Conservation (phyloP, 2,888 invertebrate species). For the Drosophila vallismaia region DNA sequence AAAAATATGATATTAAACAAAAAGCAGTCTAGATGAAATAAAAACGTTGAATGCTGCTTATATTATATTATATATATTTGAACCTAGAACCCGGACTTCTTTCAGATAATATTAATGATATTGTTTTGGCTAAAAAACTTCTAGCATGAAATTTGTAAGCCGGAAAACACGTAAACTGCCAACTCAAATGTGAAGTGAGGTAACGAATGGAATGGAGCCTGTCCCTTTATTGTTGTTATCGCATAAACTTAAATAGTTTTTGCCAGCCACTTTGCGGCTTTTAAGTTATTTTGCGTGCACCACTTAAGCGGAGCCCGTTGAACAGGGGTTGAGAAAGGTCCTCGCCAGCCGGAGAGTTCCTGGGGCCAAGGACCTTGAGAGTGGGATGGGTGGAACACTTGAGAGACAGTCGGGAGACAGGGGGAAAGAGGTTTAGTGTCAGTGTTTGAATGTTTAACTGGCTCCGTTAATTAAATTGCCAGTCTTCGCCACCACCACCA, state of each 20-base stretch:
- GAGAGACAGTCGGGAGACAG: constrained; percentile 10
- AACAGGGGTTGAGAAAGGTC: constrained; percentile 31
- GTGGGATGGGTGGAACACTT: constrained; percentile 8
- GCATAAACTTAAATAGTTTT: constrained; percentile 77
- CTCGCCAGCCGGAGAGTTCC: constrained; percentile 9
- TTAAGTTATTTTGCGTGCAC: constrained; percentile 78
- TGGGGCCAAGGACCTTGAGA: constrained; percentile 31
- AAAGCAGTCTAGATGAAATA: no score
- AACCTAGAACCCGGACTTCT: neutral
- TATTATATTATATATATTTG: no score
- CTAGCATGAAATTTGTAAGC: neutral
- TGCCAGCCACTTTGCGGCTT: constrained; percentile 80
- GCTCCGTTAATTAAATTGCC: constrained; percentile 61
- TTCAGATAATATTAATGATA: neutral
- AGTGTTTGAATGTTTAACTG: constrained; percentile 51
- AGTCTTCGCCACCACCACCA: constrained; percentile 10
- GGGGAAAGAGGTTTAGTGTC: constrained; percentile 31
- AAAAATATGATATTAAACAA: neutral
- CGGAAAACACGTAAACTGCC: constrained; percentile 8
- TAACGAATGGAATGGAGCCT: neutral
- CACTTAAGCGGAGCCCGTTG: constrained; percentile 51
- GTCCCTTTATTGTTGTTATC: constrained; percentile 72
- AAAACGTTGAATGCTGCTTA: no score
- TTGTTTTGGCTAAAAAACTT: neutral
- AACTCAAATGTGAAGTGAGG: constrained; percentile 2